A percentile compares a stretch with the other conserved stretches of the same genome.
Evolutionary conservation across 2,113 vertebrate species (phyloP).

Genomic region (Percopsis transmontana): DNA sequence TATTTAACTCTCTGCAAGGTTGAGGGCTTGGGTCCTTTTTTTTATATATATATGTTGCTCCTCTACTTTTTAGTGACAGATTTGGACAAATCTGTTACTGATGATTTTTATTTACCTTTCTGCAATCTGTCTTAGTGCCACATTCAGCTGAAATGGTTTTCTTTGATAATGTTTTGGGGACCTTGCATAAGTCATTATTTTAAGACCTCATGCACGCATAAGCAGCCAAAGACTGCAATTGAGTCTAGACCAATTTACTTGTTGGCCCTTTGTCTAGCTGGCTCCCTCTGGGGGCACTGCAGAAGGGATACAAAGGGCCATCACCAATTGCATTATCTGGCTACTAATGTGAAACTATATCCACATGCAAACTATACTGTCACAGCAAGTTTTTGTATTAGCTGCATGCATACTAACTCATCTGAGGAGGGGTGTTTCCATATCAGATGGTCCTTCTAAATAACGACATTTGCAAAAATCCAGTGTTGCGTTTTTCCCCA

Average conservation of each 20-base stretch:
- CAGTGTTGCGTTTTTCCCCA: constrained; percentile 29
- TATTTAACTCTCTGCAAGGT: constrained; percentile 59
- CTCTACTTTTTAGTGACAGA: constrained; percentile 49
- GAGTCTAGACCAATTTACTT: constrained; percentile 28
- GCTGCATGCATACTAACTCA: constrained; percentile 49
- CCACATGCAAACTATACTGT: constrained; percentile 36
- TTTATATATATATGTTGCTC: constrained; percentile 38
- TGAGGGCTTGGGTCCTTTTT: constrained; percentile 38
- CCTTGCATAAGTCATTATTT: constrained; percentile 32
- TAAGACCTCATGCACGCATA: constrained; percentile 29
- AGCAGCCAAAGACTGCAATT: constrained; percentile 49
- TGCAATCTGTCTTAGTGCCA: constrained; percentile 17
- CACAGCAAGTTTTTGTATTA: constrained; percentile 33
- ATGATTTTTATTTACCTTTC: constrained; percentile 37
- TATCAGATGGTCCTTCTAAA: constrained; percentile 10
- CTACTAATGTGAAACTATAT: constrained; percentile 41
- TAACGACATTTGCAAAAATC: background rate
- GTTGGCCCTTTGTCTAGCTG: constrained; percentile 16
- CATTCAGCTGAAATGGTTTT: background rate
- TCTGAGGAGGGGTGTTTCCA: constrained; percentile 34
- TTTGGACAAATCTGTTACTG: constrained; percentile 20
- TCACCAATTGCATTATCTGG: constrained; percentile 18
- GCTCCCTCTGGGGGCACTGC: constrained; percentile 2
- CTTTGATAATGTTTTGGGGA: constrained; percentile 20
- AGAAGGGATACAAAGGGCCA: constrained; percentile 40